These are phyloP conservation scores for Noctua comes DNA, from an alignment of 2,888 invertebrate species.

Conservation along the genomic window DNA sequence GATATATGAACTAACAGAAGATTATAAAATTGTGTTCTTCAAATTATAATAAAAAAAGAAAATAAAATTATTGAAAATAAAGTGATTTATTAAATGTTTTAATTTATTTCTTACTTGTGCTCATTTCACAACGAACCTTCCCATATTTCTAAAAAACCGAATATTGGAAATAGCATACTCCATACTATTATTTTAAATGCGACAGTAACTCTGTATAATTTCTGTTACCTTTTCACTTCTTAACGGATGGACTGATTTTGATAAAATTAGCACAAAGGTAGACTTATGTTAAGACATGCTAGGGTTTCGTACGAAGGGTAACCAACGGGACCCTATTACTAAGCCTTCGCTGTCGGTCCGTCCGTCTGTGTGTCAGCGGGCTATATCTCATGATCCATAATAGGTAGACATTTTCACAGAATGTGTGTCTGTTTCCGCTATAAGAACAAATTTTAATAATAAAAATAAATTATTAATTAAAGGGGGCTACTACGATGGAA, in stretches of 20 bases:
- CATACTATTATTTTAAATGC: not conserved
- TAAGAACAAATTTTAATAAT: too few species aligned
- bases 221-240: not conserved
- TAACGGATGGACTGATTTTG: not conserved
- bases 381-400: too few species aligned
- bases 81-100: slow-evolving; percentile 78
- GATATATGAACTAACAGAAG: slow-evolving; percentile 67
- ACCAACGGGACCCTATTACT: too few species aligned
- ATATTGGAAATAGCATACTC: not conserved
- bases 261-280: not conserved
- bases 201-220: not conserved
- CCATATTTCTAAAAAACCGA: not conserved
- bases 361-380: too few species aligned
- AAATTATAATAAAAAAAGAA: slow-evolving; percentile 74
- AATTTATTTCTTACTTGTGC: slow-evolving; percentile 53
- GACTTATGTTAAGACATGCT: not conserved
- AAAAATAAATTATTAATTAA: too few species aligned
- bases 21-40: slow-evolving; percentile 79
- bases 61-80: slow-evolving; percentile 76
- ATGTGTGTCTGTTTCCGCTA: too few species aligned
- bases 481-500: too few species aligned
- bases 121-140: slow-evolving; percentile 23
- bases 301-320: too few species aligned
- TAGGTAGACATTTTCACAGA: too few species aligned
- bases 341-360: too few species aligned